phyloP scores from a whole-genome alignment of 37 sponge, comb jelly and placozoan genomes.

The Haliclona indistincta region DNA sequence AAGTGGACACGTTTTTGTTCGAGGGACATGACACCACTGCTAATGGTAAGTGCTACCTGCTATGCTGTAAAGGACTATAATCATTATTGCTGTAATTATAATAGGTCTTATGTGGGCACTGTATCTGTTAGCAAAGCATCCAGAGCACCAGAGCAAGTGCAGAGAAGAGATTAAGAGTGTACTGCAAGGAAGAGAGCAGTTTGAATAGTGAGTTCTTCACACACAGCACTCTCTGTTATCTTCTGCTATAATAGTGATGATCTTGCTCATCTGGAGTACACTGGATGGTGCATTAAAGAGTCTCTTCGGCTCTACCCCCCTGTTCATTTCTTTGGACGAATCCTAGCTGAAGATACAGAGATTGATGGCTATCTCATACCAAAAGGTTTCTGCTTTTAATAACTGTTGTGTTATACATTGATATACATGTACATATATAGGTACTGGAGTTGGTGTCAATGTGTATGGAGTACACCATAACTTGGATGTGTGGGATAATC shows the following conservation, averaged over 20 bases:
- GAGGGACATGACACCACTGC: constrained; percentile 75
- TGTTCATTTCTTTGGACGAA: constrained; percentile 48
- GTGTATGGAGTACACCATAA: constrained; percentile 39
- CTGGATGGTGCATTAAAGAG: constrained; percentile 82
- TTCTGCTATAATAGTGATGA: constrained; percentile 39
- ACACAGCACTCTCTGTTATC: not conserved
- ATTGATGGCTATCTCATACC: constrained; percentile 57
- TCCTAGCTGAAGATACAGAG: constrained; percentile 31
- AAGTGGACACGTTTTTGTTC: constrained; percentile 76
- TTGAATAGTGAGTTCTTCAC: constrained; percentile 18
- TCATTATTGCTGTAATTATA: too few relatives aligned
- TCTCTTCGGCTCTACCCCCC: constrained; percentile 86
- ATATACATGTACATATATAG: too few relatives aligned
- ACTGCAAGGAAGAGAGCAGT: constrained; percentile 16
- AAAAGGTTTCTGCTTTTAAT: too few relatives aligned
- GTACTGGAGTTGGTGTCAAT: constrained; percentile 9
- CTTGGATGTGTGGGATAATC: constrained; percentile 69
- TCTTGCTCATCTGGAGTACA: constrained; percentile 57
- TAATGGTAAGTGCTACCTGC: too few relatives aligned
- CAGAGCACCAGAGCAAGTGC: constrained; percentile 61
- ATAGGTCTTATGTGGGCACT: constrained; percentile 25
- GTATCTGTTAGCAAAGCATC: constrained; percentile 48
- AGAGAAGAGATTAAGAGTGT: constrained; percentile 50
- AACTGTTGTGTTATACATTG: too few relatives aligned
- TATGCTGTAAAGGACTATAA: too few relatives aligned